A percentile compares a stretch with the other conserved stretches of the same genome.
phyloP scores from a whole-genome alignment of 1,140 invertebrate species.

The Nephotettix cincticeps region DNA sequence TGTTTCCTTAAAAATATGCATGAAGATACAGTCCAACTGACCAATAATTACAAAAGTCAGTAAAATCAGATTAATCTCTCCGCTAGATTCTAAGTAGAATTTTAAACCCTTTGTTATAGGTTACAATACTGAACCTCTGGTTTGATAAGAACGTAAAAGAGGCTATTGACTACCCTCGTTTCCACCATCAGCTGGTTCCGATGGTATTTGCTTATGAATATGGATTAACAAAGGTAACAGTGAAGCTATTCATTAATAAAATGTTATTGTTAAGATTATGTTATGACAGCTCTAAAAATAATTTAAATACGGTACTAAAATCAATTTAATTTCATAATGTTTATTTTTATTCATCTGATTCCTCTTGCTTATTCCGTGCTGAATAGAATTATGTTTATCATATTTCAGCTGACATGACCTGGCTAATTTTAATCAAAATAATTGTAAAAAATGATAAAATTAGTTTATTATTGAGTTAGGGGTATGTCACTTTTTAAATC shows the following conservation, averaged over 20 bases:
- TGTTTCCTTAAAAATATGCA: too few relatives aligned
- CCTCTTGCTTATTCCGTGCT: not conserved
- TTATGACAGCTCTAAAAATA: not conserved
- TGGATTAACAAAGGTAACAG: conserved; percentile 62
- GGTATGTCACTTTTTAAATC: too few relatives aligned
- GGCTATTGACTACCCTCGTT: conserved; percentile 79
- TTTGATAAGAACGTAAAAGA: conserved; percentile 80
- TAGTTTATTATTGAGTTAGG: too few relatives aligned
- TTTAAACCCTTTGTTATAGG: conserved; percentile 63
- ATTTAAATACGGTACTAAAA: not conserved
- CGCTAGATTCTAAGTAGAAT: too few relatives aligned
- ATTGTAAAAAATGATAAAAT: too few relatives aligned
- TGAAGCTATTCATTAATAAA: too few relatives aligned
- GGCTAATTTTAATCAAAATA: too few relatives aligned
- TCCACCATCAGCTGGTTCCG: conserved; percentile 92
- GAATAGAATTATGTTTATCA: too few relatives aligned
- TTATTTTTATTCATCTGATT: not conserved
- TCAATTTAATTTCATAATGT: not conserved
- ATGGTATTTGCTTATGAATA: conserved; percentile 78
- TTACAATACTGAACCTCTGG: conserved; percentile 78
- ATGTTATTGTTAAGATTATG: not conserved
- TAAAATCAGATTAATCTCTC: too few relatives aligned
- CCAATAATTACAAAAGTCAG: too few relatives aligned
- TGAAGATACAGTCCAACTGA: too few relatives aligned
- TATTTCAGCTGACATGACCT: too few relatives aligned